A percentile compares a stretch with the other conserved stretches of the same genome.
Conservation (phyloP, 2,888 invertebrate species). For the Napeogenes sylphis region DNA sequence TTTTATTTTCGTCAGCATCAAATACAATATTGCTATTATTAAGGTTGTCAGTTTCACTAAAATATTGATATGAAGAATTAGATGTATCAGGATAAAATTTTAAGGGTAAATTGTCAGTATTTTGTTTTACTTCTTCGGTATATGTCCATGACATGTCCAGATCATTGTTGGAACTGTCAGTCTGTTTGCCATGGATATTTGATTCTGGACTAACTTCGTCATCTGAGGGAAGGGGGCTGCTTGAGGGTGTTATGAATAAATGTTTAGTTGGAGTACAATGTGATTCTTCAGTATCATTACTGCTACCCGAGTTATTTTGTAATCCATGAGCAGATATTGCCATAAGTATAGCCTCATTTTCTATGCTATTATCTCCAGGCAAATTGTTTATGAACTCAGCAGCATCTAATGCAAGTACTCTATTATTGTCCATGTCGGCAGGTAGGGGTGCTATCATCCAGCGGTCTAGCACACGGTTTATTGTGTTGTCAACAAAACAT, state of each 20-base stretch:
- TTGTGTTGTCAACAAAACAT: conserved; percentile 83
- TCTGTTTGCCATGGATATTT: conserved; percentile 32
- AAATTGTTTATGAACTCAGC: conserved; percentile 76
- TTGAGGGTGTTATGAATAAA: conserved; percentile 40
- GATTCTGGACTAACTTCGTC: conserved; percentile 36
- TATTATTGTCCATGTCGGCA: conserved; percentile 53
- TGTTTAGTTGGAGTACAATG: conserved; percentile 32
- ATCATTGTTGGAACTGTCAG: conserved; percentile 40
- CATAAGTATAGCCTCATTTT: conserved; percentile 85
- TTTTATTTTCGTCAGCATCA: conserved; percentile 40
- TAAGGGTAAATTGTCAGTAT: conserved; percentile 38
- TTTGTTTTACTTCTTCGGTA: conserved; percentile 38
- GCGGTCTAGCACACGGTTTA: conserved; percentile 81
- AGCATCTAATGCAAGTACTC: conserved; percentile 61
- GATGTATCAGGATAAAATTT: conserved; percentile 47
- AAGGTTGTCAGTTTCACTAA: conserved; percentile 40
- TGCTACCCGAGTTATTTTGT: conserved; percentile 59
- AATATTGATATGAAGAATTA: conserved; percentile 45
- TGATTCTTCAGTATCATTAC: conserved; percentile 32
- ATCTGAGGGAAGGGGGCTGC: conserved; percentile 46
- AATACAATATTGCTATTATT: conserved; percentile 41
- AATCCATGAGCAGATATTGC: conserved; percentile 85
- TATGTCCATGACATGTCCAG: conserved; percentile 47
- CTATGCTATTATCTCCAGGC: conserved; percentile 77
- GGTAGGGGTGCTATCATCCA: conserved; percentile 73